A percentile compares a stretch with the other conserved stretches of the same genome.
phyloP scores from a whole-genome alignment of 1,140 invertebrate species.

The Tribolium madens region DNA sequence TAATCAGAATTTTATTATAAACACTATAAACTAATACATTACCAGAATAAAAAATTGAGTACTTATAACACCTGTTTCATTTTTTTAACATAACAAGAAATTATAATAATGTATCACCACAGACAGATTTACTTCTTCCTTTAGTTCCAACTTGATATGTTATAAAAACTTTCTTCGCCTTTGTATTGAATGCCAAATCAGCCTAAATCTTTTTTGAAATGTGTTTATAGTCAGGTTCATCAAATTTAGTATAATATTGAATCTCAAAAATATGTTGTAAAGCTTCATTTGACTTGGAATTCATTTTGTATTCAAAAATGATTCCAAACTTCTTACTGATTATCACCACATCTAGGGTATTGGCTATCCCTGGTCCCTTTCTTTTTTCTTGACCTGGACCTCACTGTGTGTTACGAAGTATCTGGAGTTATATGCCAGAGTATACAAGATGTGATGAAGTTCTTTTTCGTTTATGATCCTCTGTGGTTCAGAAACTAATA shows the following conservation, averaged over 20 bases:
- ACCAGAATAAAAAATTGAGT: too few species aligned
- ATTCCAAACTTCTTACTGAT: not conserved
- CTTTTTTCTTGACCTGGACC: slow-evolving; percentile 14
- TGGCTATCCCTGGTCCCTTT: slow-evolving; percentile 3
- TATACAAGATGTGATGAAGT: slow-evolving; percentile 26
- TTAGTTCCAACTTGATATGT: too few species aligned
- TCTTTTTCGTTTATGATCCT: slow-evolving; percentile 13
- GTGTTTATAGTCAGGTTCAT: too few species aligned
- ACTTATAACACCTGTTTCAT: too few species aligned
- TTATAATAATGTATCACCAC: too few species aligned
- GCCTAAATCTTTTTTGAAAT: too few species aligned
- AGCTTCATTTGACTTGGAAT: slow-evolving; percentile 26
- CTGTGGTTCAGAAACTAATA: slow-evolving; percentile 15
- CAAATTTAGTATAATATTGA: slow-evolving; percentile 13
- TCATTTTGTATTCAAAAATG: slow-evolving; percentile 20
- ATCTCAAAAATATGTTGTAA: slow-evolving; percentile 19
- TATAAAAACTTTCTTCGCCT: too few species aligned
- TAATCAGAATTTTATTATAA: too few species aligned
- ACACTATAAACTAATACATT: too few species aligned
- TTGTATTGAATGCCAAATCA: too few species aligned
- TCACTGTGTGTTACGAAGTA: slow-evolving; percentile 24
- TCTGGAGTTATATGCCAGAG: slow-evolving; percentile 28
- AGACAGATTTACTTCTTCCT: too few species aligned
- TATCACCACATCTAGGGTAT: slow-evolving; percentile 15
- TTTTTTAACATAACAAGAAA: too few species aligned